Evolutionary conservation across 2,888 invertebrate species (phyloP).

Genomic region (Cryptus armator): DNA sequence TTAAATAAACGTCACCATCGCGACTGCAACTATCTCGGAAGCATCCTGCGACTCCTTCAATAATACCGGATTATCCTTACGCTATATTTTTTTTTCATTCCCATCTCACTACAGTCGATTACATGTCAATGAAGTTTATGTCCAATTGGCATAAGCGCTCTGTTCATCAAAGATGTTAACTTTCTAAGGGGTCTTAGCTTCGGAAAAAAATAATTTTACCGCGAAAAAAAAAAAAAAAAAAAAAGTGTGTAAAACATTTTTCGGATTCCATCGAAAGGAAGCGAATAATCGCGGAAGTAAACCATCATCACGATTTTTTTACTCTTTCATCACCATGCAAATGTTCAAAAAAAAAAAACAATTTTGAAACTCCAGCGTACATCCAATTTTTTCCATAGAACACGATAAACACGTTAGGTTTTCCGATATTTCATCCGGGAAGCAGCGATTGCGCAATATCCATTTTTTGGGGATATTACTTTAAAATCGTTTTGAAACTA

Average conservation of each 20-base stretch:
- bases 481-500: too few species aligned
- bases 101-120: conserved; percentile 23
- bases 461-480: too few species aligned
- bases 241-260: too few species aligned
- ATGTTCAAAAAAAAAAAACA: background rate
- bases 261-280: too few species aligned
- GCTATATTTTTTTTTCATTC: conserved; percentile 48
- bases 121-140: background rate
- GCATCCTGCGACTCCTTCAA: conserved; percentile 38
- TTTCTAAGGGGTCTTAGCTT: too few species aligned
- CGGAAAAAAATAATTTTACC: too few species aligned
- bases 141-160: background rate
- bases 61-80: conserved; percentile 62
- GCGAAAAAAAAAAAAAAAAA: too few species aligned
- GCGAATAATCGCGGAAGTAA: too few species aligned
- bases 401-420: background rate
- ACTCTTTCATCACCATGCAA: background rate
- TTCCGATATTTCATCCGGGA: too few species aligned
- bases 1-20: conserved; percentile 66
- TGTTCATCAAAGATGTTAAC: too few species aligned
- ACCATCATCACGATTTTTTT: too few species aligned
- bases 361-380: background rate
- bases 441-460: too few species aligned
- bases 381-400: background rate
- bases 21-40: conserved; percentile 44